These are phyloP conservation scores for Podarcis raffonei DNA, from an alignment of 2,113 vertebrate genomes.

Conservation along the genomic window DNA sequence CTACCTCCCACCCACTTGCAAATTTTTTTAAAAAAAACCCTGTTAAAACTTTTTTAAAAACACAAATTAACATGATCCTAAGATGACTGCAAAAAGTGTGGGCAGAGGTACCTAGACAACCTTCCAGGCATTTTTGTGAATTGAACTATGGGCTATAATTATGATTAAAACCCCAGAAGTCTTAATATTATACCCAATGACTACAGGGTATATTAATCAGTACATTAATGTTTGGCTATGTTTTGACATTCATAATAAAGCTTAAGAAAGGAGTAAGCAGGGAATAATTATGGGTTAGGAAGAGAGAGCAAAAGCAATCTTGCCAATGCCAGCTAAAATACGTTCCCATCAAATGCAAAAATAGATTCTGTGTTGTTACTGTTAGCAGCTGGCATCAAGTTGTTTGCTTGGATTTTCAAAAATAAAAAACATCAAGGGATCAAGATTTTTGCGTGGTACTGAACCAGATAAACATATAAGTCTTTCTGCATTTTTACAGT, in stretches of 20 bases:
- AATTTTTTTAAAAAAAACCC: neutral
- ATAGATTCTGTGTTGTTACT: constrained; percentile 35
- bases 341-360: constrained; percentile 37
- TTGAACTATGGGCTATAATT: constrained; percentile 15
- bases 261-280: neutral
- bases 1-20: neutral
- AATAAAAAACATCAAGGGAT: constrained; percentile 58
- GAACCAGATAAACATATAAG: constrained; percentile 63
- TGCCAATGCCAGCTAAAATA: constrained; percentile 38
- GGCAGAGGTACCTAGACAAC: constrained; percentile 10
- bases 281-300: neutral
- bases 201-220: neutral
- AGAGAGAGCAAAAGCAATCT: constrained; percentile 44
- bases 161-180: constrained; percentile 36
- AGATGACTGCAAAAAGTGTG: neutral
- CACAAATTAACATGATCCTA: constrained; percentile 26
- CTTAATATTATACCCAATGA: neutral
- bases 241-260: constrained; percentile 41
- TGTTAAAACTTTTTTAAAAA: neutral
- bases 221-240: constrained; percentile 23
- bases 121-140: constrained; percentile 5
- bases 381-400: constrained; percentile 28
- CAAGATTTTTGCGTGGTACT: constrained; percentile 39
- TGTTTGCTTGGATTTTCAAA: constrained; percentile 40
- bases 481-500: neutral